These are phyloP conservation scores for Caretta caretta DNA, from an alignment of 2,113 vertebrate species.

Conservation along the genomic window DNA sequence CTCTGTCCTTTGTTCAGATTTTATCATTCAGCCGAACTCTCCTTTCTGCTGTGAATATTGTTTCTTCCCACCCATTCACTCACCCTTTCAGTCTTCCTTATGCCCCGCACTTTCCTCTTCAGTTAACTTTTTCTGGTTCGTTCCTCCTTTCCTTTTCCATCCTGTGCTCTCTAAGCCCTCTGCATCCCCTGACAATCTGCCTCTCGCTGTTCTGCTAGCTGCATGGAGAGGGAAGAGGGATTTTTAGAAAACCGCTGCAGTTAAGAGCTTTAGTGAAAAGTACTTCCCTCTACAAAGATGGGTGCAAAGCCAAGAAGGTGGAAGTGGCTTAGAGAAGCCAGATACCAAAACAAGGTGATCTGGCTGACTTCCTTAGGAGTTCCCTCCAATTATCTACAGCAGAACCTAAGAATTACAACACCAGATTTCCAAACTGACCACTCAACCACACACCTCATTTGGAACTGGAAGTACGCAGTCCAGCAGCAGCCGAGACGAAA, in stretches of 20 bases:
- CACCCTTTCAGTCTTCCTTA: neutral
- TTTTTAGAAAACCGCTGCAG: too few species aligned
- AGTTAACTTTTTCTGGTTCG: neutral
- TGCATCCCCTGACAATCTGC: neutral
- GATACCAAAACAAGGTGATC: too few species aligned
- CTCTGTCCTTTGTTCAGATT: neutral
- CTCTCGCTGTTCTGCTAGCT: neutral
- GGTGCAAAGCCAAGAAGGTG: neutral
- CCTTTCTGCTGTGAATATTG: neutral
- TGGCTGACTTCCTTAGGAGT: neutral
- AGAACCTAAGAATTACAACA: neutral
- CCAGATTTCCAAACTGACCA: too few species aligned
- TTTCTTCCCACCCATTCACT: neutral
- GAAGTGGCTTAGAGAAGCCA: neutral
- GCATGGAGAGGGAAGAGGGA: neutral
- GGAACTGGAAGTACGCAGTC: too few species aligned
- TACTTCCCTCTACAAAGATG: neutral
- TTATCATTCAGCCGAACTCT: neutral
- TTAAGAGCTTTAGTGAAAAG: neutral
- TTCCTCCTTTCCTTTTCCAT: neutral
- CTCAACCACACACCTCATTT: too few species aligned
- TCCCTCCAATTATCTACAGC: rapidly evolving
- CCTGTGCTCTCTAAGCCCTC: neutral
- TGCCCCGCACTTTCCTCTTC: neutral
- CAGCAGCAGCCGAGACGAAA: too few species aligned